Percentiles rank a stretch among this genome's conserved stretches.
These are phyloP conservation scores for Ondatra zibethicus DNA, from an alignment of 2,113 vertebrate species.

Conservation along the genomic window DNA sequence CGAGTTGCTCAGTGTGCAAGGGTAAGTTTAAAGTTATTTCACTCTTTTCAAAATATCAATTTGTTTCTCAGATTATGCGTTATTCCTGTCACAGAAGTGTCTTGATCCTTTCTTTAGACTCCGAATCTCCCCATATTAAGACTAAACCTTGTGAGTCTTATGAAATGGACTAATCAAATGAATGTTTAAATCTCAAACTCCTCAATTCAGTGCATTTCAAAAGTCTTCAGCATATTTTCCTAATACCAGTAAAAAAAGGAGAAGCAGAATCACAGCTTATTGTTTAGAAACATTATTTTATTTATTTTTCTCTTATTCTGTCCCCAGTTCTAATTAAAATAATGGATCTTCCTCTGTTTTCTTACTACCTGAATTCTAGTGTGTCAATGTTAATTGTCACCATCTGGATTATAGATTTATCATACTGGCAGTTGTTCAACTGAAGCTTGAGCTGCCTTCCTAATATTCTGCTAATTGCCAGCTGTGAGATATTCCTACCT, in stretches of 20 bases:
- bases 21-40: neutral
- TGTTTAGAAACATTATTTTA: neutral
- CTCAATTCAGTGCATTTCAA: neutral
- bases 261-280: neutral
- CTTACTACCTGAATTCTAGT: neutral
- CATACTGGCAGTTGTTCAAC: neutral
- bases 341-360: neutral
- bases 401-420: neutral
- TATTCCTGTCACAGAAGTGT: neutral
- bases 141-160: neutral
- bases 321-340: neutral
- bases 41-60: neutral
- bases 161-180: neutral
- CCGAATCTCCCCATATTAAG: neutral
- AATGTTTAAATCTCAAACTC: neutral
- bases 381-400: neutral
- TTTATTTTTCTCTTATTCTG: neutral
- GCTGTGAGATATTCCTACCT: neutral
- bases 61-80: neutral
- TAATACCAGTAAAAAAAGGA: neutral
- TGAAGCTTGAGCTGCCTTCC: neutral
- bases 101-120: neutral
- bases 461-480: neutral
- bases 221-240: neutral
- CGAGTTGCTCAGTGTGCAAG: neutral